Percentiles rank a stretch among this genome's conserved stretches.
Conservation (phyloP, 2,888 invertebrate genomes). For the Pollenia amentaria region DNA sequence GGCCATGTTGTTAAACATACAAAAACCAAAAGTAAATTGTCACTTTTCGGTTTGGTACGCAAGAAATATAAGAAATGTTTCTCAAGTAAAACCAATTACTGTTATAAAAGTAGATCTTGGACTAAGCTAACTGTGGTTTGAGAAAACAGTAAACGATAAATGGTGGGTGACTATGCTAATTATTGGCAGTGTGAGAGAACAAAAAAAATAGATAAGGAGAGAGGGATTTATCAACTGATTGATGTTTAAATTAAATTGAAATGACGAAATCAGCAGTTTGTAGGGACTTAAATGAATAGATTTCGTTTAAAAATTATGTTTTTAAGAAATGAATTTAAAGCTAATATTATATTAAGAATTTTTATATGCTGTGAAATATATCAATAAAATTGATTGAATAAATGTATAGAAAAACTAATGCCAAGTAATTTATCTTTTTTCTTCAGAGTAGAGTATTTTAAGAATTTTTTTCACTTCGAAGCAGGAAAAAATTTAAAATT, state of each 20-base stretch:
- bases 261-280: not conserved
- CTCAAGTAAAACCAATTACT: slow-evolving; percentile 3
- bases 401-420: not conserved
- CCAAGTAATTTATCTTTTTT: too few species aligned
- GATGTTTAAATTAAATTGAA: not conserved
- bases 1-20: not conserved
- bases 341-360: not conserved
- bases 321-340: not conserved
- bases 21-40: slow-evolving; percentile 36
- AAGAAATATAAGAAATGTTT: slow-evolving; percentile 57
- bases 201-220: not conserved
- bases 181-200: not conserved
- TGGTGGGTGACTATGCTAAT: not conserved
- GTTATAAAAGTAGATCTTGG: slow-evolving; percentile 62
- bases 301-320: not conserved
- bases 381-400: slow-evolving; percentile 57
- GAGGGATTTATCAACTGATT: not conserved
- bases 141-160: not conserved
- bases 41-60: slow-evolving; percentile 37
- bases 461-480: too few species aligned
- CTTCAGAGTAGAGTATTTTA: too few species aligned
- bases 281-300: not conserved
- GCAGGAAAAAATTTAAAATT: too few species aligned
- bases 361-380: slow-evolving; percentile 29
- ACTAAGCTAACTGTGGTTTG: not conserved